These are phyloP conservation scores for Steatocranus sp. DNA, from an alignment of 2,797 vertebrate species.

Conservation along the genomic window DNA sequence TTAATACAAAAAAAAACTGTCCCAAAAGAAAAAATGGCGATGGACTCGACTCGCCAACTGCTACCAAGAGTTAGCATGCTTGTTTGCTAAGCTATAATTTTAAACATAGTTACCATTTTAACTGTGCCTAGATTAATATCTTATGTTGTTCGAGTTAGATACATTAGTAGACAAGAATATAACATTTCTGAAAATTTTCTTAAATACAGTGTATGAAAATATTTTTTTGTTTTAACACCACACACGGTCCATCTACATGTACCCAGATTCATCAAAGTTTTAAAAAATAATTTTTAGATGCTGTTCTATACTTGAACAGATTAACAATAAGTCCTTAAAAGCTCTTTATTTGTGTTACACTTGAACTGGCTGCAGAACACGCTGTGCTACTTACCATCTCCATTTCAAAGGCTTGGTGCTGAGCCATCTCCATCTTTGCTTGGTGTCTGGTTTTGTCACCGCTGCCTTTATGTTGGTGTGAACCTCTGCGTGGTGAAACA, in stretches of 20 bases:
- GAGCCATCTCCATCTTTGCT: slow-evolving; percentile 63
- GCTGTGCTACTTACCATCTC: slow-evolving; percentile 51
- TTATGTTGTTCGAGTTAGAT: background rate
- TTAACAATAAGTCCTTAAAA: background rate
- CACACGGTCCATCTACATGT: background rate
- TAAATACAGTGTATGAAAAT: background rate
- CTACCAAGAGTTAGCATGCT: background rate
- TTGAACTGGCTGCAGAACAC: background rate
- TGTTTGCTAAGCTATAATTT: background rate
- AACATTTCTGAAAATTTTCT: background rate
- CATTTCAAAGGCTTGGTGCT: slow-evolving; percentile 60
- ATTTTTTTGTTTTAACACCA: background rate
- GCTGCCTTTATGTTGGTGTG: slow-evolving; percentile 82
- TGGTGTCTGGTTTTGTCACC: slow-evolving; percentile 73
- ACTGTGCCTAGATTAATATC: background rate
- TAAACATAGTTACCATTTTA: background rate
- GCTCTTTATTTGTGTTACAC: background rate
- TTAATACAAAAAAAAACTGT: background rate
- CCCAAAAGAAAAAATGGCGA: background rate
- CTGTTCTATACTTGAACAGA: background rate
- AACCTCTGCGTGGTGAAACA: slow-evolving; percentile 88
- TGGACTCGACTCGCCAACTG: rapidly evolving
- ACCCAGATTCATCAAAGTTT: background rate
- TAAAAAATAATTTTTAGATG: background rate
- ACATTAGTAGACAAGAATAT: background rate